These are phyloP conservation scores for Phainopepla nitens DNA, from an alignment of 2,113 vertebrate species.

Conservation along the genomic window DNA sequence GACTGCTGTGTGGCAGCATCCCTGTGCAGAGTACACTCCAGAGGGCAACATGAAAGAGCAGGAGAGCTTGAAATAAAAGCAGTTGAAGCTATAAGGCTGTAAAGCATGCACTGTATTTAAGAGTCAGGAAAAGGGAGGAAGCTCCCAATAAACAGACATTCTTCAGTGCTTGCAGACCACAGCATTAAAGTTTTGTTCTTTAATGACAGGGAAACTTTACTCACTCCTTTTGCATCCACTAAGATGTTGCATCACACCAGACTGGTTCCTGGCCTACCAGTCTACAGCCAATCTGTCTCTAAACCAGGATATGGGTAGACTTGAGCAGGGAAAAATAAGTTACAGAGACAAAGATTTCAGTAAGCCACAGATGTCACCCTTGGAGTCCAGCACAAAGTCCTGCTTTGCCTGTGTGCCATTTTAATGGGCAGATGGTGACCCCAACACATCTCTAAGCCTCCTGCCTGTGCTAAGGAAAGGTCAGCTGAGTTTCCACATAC, in stretches of 20 bases:
- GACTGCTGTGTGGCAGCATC: neutral
- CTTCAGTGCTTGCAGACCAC: neutral
- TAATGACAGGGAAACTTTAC: neutral
- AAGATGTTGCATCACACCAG: neutral
- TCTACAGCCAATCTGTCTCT: neutral
- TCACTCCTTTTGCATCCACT: neutral
- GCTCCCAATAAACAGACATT: neutral
- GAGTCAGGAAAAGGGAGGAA: neutral
- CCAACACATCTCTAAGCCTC: neutral
- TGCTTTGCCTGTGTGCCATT: neutral
- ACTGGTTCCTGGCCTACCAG: neutral
- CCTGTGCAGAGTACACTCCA: neutral
- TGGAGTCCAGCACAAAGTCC: neutral
- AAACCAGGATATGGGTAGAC: neutral
- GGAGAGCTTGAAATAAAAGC: neutral
- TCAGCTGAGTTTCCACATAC: neutral
- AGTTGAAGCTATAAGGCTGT: neutral
- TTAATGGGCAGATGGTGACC: neutral
- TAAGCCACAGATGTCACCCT: neutral
- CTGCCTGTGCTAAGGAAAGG: neutral
- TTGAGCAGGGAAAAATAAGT: slow-evolving; percentile 13
- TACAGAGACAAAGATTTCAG: neutral
- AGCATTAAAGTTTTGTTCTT: neutral
- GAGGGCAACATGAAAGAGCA: neutral
- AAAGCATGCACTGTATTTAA: neutral